Conservation (phyloP, 2,888 invertebrate genomes). For the Oligia fasciuncula region DNA sequence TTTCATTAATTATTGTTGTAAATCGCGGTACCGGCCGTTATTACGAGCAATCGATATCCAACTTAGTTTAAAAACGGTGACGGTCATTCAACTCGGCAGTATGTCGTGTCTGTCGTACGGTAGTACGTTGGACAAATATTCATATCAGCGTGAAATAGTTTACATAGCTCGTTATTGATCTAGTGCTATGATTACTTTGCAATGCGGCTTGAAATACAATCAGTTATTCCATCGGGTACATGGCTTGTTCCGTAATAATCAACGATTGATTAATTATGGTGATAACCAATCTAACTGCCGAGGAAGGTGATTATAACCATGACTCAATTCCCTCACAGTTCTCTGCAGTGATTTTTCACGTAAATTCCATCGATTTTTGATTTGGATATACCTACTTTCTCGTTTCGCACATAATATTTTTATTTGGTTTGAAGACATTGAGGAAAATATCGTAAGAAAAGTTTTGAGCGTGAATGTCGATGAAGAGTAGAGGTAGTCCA, state of each 20-base stretch:
- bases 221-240: background rate
- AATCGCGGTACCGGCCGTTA: slow-evolving; percentile 40
- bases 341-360: background rate
- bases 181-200: slow-evolving; percentile 46
- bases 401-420: too few relatives aligned
- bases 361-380: background rate
- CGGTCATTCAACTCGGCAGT: slow-evolving; percentile 69
- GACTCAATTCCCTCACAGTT: background rate
- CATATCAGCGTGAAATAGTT: slow-evolving; percentile 63
- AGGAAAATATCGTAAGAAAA: background rate
- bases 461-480: background rate
- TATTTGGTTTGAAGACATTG: background rate
- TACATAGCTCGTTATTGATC: slow-evolving; percentile 62
- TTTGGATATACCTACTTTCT: too few relatives aligned
- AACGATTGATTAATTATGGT: background rate
- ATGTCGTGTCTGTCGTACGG: slow-evolving; percentile 59
- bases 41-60: slow-evolving; percentile 64
- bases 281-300: background rate
- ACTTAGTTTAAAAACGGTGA: slow-evolving; percentile 62
- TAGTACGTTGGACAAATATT: slow-evolving; percentile 55
- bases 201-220: slow-evolving; percentile 4
- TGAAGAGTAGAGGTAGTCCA: background rate
- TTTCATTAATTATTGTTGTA: slow-evolving; percentile 24
- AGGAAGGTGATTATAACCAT: background rate
- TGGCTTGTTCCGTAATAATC: background rate